Evolutionary conservation across 2,888 invertebrate genomes (phyloP).

Genomic region (Nephrotoma flavescens): DNA sequence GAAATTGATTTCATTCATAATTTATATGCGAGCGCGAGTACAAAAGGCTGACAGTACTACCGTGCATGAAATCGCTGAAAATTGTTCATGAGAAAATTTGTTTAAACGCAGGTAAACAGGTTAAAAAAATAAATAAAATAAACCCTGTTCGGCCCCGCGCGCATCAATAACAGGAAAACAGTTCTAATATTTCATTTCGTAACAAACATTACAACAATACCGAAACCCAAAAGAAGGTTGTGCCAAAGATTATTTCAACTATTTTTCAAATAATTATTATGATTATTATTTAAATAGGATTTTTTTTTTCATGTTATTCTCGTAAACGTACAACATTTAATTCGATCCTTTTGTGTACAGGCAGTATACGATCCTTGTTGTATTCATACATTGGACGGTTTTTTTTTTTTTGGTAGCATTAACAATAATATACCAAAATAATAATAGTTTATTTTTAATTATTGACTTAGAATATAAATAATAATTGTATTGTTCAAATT

Average conservation of each 20-base stretch:
- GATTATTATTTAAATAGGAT: background rate
- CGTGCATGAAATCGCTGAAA: background rate
- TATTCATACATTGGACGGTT: background rate
- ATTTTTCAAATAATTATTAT: background rate
- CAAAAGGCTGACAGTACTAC: background rate
- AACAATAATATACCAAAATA: background rate
- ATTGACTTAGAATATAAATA: background rate
- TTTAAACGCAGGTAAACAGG: background rate
- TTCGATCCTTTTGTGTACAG: background rate
- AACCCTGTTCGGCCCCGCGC: background rate
- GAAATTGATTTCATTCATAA: background rate
- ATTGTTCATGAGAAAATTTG: background rate
- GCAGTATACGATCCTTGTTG: background rate
- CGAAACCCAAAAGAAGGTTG: conserved; percentile 1
- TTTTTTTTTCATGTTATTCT: background rate
- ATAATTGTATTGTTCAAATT: background rate
- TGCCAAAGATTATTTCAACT: background rate
- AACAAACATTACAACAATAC: background rate
- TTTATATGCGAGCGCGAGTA: background rate
- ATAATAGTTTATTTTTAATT: background rate
- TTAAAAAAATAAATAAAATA: background rate
- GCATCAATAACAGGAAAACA: background rate
- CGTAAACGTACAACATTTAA: background rate
- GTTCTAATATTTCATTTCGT: conserved; percentile 1
- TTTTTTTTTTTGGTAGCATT: background rate